Conservation (phyloP, 2,797 vertebrate genomes). For the Characodon lateralis region DNA sequence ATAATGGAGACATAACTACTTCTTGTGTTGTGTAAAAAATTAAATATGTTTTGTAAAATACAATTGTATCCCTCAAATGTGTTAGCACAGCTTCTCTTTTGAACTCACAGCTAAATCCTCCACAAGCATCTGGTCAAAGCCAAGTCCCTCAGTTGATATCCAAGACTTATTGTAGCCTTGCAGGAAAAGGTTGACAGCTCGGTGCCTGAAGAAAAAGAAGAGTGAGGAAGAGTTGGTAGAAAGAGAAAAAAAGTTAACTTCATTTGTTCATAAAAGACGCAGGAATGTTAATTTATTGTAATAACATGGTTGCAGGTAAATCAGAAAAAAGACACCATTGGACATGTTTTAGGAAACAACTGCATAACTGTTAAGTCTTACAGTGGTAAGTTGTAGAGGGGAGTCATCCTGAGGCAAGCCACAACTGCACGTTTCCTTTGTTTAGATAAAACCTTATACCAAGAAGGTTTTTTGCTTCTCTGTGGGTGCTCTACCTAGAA, state of each 20-base stretch:
- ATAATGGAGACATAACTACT: neutral
- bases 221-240: neutral
- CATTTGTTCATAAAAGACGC: neutral
- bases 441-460: constrained; percentile 91
- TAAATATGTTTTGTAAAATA: neutral
- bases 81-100: constrained; percentile 8
- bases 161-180: constrained; percentile 94
- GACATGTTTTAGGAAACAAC: neutral
- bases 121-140: constrained; percentile 91
- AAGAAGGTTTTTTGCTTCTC: constrained; percentile 84
- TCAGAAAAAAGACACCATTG: neutral
- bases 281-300: no score
- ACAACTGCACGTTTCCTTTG: constrained; percentile 95
- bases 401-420: constrained; percentile 94
- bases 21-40: neutral
- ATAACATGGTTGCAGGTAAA: no score
- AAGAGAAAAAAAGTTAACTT: neutral
- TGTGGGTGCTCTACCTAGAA: constrained; percentile 90
- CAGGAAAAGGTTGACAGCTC: constrained; percentile 93
- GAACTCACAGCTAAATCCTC: constrained; percentile 92
- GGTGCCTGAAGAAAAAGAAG: constrained; percentile 81
- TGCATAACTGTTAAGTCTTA: constrained; percentile 43
- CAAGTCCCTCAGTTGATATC: constrained; percentile 90
- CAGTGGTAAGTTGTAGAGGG: constrained; percentile 93
- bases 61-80: neutral